Percentiles rank a stretch among this genome's conserved stretches.
Evolutionary conservation across 2,797 vertebrate genomes (phyloP).

Genomic region (Lateolabrax maculatus): DNA sequence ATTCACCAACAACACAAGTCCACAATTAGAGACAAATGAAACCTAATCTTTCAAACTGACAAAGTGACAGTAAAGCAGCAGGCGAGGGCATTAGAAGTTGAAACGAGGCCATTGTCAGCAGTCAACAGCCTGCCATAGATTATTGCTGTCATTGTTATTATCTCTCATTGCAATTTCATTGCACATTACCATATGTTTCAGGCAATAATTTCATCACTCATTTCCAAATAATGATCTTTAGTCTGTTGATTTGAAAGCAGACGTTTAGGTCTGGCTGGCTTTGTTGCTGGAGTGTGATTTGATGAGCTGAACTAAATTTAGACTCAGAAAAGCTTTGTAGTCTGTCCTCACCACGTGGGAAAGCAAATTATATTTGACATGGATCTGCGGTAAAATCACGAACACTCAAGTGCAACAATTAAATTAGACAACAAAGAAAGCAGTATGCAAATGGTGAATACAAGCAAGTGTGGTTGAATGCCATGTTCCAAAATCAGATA

Average conservation of each 20-base stretch:
- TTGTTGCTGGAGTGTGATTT: conserved; percentile 15
- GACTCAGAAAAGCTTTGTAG: conserved; percentile 16
- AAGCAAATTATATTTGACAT: background rate
- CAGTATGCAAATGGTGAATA: background rate
- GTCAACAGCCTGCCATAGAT: conserved; percentile 46
- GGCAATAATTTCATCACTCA: conserved; percentile 60
- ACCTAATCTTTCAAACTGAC: conserved; percentile 39
- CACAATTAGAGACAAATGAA: conserved; percentile 29
- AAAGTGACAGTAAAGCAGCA: conserved; percentile 53
- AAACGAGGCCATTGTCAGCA: conserved; percentile 44
- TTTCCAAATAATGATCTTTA: conserved; percentile 62
- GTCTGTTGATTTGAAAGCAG: conserved; percentile 56
- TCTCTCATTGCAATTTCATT: conserved; percentile 49
- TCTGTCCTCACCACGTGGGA: rapidly evolving
- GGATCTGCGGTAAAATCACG: background rate
- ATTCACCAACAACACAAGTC: background rate
- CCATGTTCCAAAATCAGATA: background rate
- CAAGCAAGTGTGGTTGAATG: background rate
- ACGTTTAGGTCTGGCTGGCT: conserved; percentile 11
- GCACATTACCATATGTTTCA: conserved; percentile 63
- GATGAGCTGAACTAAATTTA: conserved; percentile 42
- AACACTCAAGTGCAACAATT: conserved; percentile 10
- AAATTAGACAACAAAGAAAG: background rate
- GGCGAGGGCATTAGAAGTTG: conserved; percentile 38
- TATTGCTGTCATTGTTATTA: conserved; percentile 51